These are phyloP conservation scores for Dromococcyx pavoninus DNA, from an alignment of 2,797 vertebrate species.

Conservation along the genomic window DNA sequence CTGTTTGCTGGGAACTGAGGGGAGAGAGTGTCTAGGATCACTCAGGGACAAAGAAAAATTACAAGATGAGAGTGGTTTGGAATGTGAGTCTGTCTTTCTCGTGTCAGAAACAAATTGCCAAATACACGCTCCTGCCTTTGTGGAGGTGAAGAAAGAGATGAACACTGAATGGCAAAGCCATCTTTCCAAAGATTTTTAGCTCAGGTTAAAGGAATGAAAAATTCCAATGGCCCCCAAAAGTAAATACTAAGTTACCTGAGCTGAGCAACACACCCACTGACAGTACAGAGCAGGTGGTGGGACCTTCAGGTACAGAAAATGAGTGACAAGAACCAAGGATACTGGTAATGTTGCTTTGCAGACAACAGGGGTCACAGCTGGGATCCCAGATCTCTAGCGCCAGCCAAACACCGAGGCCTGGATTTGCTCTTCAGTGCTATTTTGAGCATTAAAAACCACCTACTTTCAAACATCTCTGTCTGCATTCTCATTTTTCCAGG, in stretches of 20 bases:
- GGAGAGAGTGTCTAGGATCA: background rate
- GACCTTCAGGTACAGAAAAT: background rate
- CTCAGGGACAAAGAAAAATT: background rate
- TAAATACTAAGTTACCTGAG: background rate
- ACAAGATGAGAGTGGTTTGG: background rate
- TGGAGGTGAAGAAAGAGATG: background rate
- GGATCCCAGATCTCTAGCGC: background rate
- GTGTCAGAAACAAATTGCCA: background rate
- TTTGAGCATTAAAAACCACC: background rate
- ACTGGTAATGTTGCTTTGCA: background rate
- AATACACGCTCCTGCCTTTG: background rate
- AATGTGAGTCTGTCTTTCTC: background rate
- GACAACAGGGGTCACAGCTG: background rate
- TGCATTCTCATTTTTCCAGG: slow-evolving; percentile 52
- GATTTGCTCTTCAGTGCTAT: slow-evolving; percentile 28
- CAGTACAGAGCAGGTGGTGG: background rate
- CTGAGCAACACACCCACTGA: background rate
- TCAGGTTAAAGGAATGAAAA: background rate
- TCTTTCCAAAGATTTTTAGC: background rate
- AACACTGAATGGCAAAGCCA: background rate
- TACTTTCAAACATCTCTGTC: slow-evolving; percentile 33
- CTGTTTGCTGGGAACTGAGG: background rate
- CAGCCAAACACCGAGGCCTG: background rate
- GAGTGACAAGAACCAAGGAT: background rate
- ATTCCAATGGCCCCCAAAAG: background rate